Evolutionary conservation across 2,797 vertebrate genomes (phyloP), one percentile per base, ranked within the genome.

Genomic region (Eulemur coronatus): DNA sequence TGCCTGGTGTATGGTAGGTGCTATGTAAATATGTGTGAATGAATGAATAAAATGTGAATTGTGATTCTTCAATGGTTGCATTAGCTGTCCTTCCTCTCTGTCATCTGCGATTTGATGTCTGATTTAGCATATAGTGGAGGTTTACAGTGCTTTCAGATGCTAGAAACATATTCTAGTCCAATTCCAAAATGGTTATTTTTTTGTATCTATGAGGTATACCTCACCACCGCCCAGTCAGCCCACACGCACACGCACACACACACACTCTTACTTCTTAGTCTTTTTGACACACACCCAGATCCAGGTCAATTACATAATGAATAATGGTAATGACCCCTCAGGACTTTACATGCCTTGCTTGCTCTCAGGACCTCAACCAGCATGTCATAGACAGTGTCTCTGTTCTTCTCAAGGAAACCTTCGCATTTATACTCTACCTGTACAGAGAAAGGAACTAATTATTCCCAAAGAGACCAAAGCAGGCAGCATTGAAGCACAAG

Each of bases 341-440:
- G 38, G 43, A 41, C 50, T 67, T 93, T 70, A 98, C 98, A 95
- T 99, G 99, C 99, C 99, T 99, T 99, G 98, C 99, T 99, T 82
- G 96, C 98, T 98, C 99, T 99, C 99, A 99, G 97, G 82, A 99
- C 98, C 78, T 99, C 99, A 82, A 99, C 97, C 94, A 99, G 98
- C 86, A 99, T 99, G 98, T 99, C 99, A 70, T 99, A 99, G 0
- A 99, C 99, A 0, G 99, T 99, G 86, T 99, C 99, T 98, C 99
- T 99, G 99, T 99, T 99, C 98, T 99, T 99, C 98, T 99, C 99
- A 93, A 99, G 99, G 98, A 99, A 99, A 73, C 99, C 99, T 98
- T 98, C 99, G 98, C 99, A 99, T 95, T 99, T 99, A 98, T 99
- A 99, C 97, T 99, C 99, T 90, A 99, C 99, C 99, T 99, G 98